phyloP scores from a whole-genome alignment of 2,888 invertebrate genomes.

The Meta bourneti region DNA sequence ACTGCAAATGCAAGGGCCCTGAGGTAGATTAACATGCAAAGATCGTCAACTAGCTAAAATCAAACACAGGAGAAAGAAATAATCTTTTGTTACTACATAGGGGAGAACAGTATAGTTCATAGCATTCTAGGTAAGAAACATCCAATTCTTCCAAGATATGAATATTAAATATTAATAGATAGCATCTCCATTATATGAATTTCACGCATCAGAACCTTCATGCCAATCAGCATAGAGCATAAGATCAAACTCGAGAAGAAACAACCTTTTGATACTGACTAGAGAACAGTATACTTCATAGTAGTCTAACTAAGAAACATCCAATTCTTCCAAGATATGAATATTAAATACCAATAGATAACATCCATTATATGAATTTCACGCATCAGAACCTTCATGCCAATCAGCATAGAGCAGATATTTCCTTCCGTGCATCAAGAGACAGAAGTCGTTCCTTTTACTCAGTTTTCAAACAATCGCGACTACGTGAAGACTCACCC shows the following conservation, averaged over 20 bases:
- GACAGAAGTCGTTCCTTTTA: too few species aligned
- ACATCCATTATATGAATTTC: neutral
- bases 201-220: neutral
- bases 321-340: neutral
- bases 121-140: too few species aligned
- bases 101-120: neutral
- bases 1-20: too few species aligned
- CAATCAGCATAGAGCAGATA: neutral
- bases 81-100: neutral
- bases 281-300: neutral
- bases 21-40: too few species aligned
- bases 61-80: too few species aligned
- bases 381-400: neutral
- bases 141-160: neutral
- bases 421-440: too few species aligned
- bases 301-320: too few species aligned
- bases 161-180: neutral
- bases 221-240: neutral
- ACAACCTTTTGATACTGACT: neutral
- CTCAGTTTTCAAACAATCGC: neutral
- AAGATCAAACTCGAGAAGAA: too few species aligned
- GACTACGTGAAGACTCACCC: neutral
- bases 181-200: neutral
- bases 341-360: neutral
- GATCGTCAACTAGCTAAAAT: too few species aligned